Base-by-base conservation (phyloP, 2,888 invertebrate species). In the Gibbula magus region DNA sequence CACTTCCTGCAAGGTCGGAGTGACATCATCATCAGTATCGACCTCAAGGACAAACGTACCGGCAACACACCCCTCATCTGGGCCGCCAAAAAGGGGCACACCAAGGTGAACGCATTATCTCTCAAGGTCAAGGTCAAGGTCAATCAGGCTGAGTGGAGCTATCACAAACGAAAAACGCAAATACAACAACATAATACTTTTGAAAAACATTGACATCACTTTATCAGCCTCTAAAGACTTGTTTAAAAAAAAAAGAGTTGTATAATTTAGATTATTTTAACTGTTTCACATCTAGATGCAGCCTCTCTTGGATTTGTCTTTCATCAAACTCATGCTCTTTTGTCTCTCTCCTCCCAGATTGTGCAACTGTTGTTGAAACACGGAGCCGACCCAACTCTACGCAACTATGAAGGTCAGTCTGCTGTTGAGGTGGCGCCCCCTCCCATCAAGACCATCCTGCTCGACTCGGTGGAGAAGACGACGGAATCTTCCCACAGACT, bases 31-130 rank as follows among this genome's bases (percentile, higher is more conserved):
- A 86, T 92, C 75, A 90, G 88, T 83, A 86, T 92, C 53, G 91
- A 92, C 86, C 89, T 88, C 61, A 89, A 89, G 75, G 92, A 92
- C 84, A 89, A 89, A 81, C 84, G 89, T n/a, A 92, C 92, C n/a
- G 92, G 92, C 20, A 92, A 92, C 82, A 92, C 92, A 1, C 88
- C 92, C 0, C 85, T 92, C 2, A 91, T 92, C 75, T 92, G 92
- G 92, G 92, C 92, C n/a, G 90, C 91, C 45, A 91, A 91, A 81
- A 81, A 91, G 54, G 92, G 92, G 32, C 91, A 92, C 83, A 84
- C 86, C 45, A 91, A 90, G 89, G 92, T 92, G 45, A 35, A 74
- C 16, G 56, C n/a, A 5, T 8, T 25, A 8, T 2, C 4, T 56
- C 52, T 52, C 52, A 13, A 18, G 52, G 5, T 56, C 25, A 22